Percentiles rank a stretch among this genome's conserved stretches.
These are phyloP conservation scores for Pelobates fuscus DNA, from an alignment of 2,113 vertebrate species.

Conservation along the genomic window DNA sequence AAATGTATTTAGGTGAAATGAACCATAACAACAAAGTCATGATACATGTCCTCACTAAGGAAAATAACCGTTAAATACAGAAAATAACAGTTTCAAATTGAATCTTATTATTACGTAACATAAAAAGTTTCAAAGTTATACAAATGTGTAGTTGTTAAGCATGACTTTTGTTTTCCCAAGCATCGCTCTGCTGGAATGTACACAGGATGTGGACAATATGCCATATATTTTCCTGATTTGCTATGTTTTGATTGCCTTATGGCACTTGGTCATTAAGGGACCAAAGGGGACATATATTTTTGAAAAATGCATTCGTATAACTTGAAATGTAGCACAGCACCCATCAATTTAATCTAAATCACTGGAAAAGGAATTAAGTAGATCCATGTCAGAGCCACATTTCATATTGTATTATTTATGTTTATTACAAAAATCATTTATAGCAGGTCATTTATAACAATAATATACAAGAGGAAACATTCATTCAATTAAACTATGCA, in stretches of 20 bases:
- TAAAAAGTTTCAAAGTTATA: too few relatives aligned
- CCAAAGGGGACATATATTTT: slow-evolving; percentile 72
- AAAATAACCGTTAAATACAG: too few relatives aligned
- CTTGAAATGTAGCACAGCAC: slow-evolving; percentile 24
- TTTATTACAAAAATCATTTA: slow-evolving; percentile 69
- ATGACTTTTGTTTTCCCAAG: slow-evolving; percentile 26
- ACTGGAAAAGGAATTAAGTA: slow-evolving; percentile 69
- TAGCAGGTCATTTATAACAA: slow-evolving; percentile 68
- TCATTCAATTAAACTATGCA: slow-evolving; percentile 60
- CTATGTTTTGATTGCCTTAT: slow-evolving; percentile 58
- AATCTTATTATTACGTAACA: too few relatives aligned
- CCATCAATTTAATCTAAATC: slow-evolving; percentile 53
- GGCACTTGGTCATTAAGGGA: slow-evolving; percentile 70
- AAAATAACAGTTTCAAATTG: too few relatives aligned
- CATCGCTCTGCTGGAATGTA: slow-evolving; percentile 19
- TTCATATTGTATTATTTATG: slow-evolving; percentile 70
- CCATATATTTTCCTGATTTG: slow-evolving; percentile 47
- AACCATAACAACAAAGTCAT: too few relatives aligned
- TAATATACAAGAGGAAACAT: slow-evolving; percentile 58
- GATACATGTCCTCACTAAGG: too few relatives aligned
- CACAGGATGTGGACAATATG: slow-evolving; percentile 11
- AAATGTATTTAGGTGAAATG: too few relatives aligned
- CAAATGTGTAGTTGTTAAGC: too few relatives aligned
- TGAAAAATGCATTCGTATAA: slow-evolving; percentile 69
- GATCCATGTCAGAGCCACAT: slow-evolving; percentile 66